phyloP scores from a whole-genome alignment of 2,113 vertebrate species.

The Crypturellus undulatus region DNA sequence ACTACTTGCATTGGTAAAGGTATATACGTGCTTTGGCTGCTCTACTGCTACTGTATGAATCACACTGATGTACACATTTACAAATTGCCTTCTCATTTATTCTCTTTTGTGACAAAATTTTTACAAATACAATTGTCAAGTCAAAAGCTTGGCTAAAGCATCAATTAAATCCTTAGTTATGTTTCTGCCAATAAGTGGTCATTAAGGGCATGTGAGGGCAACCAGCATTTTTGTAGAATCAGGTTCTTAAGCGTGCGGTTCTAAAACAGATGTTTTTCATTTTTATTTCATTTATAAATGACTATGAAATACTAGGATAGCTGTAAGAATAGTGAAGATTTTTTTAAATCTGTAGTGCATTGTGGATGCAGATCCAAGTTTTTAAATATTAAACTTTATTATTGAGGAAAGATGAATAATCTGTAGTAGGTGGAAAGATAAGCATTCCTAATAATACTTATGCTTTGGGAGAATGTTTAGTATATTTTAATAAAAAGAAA shows the following conservation, averaged over 20 bases:
- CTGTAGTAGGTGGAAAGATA: not conserved
- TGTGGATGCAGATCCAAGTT: not conserved
- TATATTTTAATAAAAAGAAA: not conserved
- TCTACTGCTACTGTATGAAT: constrained; percentile 16
- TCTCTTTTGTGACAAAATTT: constrained; percentile 47
- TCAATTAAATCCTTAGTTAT: constrained; percentile 62
- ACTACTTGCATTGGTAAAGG: not conserved
- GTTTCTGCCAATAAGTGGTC: constrained; percentile 61
- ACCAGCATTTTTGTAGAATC: not conserved
- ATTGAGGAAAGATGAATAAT: not conserved
- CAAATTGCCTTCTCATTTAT: constrained; percentile 62
- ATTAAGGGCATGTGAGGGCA: constrained; percentile 56
- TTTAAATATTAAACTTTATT: not conserved
- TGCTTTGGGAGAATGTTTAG: not conserved
- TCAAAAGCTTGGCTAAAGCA: constrained; percentile 41
- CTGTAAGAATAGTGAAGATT: not conserved
- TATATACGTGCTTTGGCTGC: not conserved
- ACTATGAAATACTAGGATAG: not conserved
- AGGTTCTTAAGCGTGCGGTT: constrained; percentile 3
- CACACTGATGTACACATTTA: constrained; percentile 4
- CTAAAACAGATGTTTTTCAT: constrained; percentile 30
- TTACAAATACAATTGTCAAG: constrained; percentile 50
- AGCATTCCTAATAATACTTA: not conserved
- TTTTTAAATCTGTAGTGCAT: not conserved
- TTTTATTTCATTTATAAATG: constrained; percentile 18